phyloP scores from a whole-genome alignment of 2,113 vertebrate genomes.

The Clarias magur region DNA sequence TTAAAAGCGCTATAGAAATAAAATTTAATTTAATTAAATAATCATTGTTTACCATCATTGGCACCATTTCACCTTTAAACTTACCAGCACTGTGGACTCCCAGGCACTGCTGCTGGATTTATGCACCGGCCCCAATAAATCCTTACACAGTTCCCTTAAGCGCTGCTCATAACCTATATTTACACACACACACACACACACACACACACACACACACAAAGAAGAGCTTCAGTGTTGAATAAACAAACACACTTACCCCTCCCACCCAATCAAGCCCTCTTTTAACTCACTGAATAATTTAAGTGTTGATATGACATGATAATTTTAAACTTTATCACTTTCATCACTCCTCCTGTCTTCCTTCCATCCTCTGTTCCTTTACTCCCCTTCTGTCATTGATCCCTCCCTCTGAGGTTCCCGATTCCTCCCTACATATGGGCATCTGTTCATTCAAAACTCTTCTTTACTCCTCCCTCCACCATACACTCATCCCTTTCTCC shows the following conservation, averaged over 20 bases:
- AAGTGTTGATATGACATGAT: not conserved
- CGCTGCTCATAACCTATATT: slow-evolving; percentile 87
- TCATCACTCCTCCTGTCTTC: not conserved
- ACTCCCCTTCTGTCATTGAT: not conserved
- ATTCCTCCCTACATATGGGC: not conserved
- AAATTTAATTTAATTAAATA: too few species aligned
- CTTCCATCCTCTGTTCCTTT: not conserved
- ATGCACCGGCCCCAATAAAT: slow-evolving; percentile 95
- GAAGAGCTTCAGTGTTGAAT: not conserved
- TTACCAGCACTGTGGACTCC: slow-evolving; percentile 91
- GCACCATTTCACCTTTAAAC: not conserved
- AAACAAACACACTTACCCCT: not conserved
- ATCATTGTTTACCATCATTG: not conserved
- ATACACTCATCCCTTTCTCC: not conserved
- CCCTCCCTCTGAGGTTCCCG: not conserved
- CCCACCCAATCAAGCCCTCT: not conserved
- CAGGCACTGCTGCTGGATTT: slow-evolving; percentile 86
- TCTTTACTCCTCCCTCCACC: not conserved
- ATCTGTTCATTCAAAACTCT: not conserved
- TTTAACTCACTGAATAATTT: not conserved
- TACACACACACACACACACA: slow-evolving; percentile 6
- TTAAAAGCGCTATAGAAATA: too few species aligned
- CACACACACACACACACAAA: not conserved
- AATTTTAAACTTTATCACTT: not conserved
- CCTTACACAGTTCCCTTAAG: slow-evolving; percentile 91